A percentile compares a stretch with the other conserved stretches of the same genome.
These are phyloP conservation scores for Acomys russatus DNA, from an alignment of 2,797 vertebrate genomes.

Conservation along the genomic window DNA sequence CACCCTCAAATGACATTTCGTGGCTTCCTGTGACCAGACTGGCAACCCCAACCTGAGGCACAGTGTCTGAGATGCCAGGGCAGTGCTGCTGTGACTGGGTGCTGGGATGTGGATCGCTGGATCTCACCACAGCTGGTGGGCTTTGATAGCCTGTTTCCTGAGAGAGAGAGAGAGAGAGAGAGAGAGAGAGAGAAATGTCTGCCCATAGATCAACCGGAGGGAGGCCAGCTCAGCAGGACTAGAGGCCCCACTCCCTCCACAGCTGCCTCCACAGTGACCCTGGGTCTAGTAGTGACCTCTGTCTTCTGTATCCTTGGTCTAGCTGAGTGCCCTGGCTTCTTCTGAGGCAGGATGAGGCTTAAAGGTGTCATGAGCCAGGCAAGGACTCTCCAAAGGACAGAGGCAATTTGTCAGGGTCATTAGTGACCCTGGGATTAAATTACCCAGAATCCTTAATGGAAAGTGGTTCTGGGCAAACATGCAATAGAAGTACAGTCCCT, in stretches of 20 bases:
- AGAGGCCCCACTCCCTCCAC: background rate
- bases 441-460: constrained; percentile 43
- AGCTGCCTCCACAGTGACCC: background rate
- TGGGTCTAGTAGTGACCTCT: accelerated
- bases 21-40: background rate
- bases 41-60: background rate
- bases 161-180: background rate
- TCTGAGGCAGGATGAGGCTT: background rate
- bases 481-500: background rate
- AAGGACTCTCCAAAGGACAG: background rate
- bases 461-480: background rate
- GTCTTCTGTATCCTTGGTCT: background rate
- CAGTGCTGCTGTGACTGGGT: no score
- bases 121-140: background rate
- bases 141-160: background rate
- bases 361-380: background rate
- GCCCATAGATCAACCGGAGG: accelerated
- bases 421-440: constrained; percentile 50
- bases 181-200: background rate
- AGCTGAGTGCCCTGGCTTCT: background rate
- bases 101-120: no score
- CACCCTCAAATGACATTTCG: background rate
- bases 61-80: background rate
- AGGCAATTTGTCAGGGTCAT: background rate
- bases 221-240: background rate